phyloP scores from a whole-genome alignment of 2,797 vertebrate genomes.

The Halcyon leucocephala region DNA sequence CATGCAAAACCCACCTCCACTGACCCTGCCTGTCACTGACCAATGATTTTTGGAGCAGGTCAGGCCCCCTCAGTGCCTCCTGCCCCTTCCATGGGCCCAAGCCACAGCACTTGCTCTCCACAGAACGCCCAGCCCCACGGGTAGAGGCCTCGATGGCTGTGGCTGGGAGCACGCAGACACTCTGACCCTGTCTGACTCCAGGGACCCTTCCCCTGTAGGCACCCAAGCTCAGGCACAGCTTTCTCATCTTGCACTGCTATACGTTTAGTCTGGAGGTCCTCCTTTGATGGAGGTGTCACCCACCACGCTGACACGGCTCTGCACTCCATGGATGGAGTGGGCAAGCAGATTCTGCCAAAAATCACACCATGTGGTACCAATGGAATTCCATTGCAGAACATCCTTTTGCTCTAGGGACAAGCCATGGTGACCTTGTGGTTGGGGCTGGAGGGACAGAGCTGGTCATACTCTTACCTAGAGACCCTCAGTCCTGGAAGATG shows the following conservation, averaged over 20 bases:
- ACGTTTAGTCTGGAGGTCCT: background rate
- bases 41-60: background rate
- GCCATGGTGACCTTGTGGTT: accelerated
- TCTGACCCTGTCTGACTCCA: background rate
- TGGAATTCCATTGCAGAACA: background rate
- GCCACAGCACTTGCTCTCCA: background rate
- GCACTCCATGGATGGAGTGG: accelerated
- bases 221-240: background rate
- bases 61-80: background rate
- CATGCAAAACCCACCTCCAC: accelerated
- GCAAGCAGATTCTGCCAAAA: background rate
- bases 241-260: background rate
- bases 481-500: accelerated
- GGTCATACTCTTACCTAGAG: background rate
- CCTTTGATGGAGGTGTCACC: background rate
- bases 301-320: background rate
- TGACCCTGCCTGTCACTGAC: background rate
- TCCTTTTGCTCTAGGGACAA: background rate
- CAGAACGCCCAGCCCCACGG: too few species aligned
- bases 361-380: accelerated
- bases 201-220: background rate
- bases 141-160: accelerated
- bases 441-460: background rate
- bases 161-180: accelerated
- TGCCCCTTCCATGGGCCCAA: background rate